Conservation (phyloP, 2,113 vertebrate genomes). For the Pipra filicauda region DNA sequence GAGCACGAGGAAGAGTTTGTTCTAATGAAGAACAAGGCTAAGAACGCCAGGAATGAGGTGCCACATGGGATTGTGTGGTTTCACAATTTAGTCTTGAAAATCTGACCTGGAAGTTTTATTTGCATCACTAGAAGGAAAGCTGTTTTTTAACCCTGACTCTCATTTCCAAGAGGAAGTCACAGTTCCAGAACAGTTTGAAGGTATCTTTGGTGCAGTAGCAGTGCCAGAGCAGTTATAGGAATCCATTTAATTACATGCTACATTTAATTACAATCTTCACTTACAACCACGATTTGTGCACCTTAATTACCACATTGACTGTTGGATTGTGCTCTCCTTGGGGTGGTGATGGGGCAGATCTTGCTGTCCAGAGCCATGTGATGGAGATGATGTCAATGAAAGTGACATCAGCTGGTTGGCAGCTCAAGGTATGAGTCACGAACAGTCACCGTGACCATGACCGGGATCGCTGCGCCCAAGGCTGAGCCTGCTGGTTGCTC, state of each 20-base stretch:
- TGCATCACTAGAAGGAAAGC: not conserved
- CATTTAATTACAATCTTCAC: not conserved
- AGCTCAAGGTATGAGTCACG: not conserved
- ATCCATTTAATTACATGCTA: not conserved
- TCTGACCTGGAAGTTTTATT: not conserved
- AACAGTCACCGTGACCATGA: not conserved
- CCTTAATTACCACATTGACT: not conserved
- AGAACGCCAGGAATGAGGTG: not conserved
- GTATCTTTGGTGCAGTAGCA: not conserved
- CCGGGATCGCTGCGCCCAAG: fast-evolving
- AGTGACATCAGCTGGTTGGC: constrained; percentile 5
- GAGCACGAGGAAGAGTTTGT: not conserved
- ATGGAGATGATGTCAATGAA: not conserved
- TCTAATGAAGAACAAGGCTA: not conserved
- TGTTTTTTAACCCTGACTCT: not conserved
- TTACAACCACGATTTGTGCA: not conserved
- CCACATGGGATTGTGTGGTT: not conserved
- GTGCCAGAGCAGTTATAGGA: not conserved
- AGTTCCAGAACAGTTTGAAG: not conserved
- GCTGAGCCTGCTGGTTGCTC: not conserved
- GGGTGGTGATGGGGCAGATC: not conserved
- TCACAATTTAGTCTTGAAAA: not conserved
- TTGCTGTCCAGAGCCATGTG: not conserved
- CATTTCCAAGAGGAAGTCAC: not conserved
- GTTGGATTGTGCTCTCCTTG: not conserved